phyloP scores from a whole-genome alignment of 2,113 vertebrate species.

The Phrynocephalus versicolor region DNA sequence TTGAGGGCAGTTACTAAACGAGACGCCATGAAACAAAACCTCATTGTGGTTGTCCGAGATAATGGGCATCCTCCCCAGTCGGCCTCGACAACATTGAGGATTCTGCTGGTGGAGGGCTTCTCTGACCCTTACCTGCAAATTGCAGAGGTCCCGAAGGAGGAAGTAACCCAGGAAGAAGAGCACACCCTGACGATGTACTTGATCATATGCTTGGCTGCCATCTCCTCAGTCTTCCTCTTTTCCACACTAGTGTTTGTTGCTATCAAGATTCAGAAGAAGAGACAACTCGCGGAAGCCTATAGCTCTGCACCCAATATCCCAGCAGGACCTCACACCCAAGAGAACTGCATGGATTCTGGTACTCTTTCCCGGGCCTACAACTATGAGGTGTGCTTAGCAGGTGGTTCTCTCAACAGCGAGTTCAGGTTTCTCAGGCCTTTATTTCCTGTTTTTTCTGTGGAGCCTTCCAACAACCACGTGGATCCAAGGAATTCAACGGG shows the following conservation, averaged over 20 bases:
- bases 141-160: conserved; percentile 72
- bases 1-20: conserved; percentile 29
- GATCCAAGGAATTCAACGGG: neutral
- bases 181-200: conserved; percentile 80
- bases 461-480: neutral
- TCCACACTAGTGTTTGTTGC: conserved; percentile 79
- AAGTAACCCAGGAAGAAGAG: conserved; percentile 61
- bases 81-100: conserved; percentile 73
- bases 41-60: conserved; percentile 75
- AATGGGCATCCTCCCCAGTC: conserved; percentile 79
- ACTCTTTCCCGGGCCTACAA: conserved; percentile 21
- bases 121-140: conserved; percentile 75
- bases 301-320: conserved; percentile 8
- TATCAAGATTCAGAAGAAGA: conserved; percentile 45
- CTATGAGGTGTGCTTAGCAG: conserved; percentile 27
- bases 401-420: neutral
- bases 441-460: conserved; percentile 23
- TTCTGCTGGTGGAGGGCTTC: conserved; percentile 78
- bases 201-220: conserved; percentile 80
- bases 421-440: conserved; percentile 42
- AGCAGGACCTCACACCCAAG: conserved; percentile 52
- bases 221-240: conserved; percentile 83
- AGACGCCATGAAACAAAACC: conserved; percentile 72
- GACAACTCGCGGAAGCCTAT: neutral
- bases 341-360: conserved; percentile 45